Base-by-base conservation (phyloP, 2,113 vertebrate genomes). In the Pteropus alecto region DNA sequence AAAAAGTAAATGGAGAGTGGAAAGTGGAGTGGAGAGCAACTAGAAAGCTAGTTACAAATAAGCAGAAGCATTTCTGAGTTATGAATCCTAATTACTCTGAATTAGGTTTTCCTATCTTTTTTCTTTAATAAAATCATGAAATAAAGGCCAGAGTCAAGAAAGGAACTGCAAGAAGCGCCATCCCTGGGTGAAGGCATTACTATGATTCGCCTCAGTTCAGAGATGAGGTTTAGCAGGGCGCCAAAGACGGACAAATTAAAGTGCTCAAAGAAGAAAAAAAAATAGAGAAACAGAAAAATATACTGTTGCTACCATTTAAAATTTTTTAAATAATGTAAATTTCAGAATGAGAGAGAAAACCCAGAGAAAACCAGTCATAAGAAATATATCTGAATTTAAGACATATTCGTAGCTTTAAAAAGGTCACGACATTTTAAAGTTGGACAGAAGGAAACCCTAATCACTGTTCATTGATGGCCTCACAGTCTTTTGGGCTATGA, bases 41-140 rank as follows among this genome's bases (percentile, higher is more conserved):
- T 70, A 67, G 38, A 84, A 89, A 77, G 33, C 56, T 65, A 78
- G 35, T 93, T 92, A 92, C 35, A 85, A 84, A 79, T 0, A 26
- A 30, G 33, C 24, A 87, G 87, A 73, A 85, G 56, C 8, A 68
- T 74, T 95, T 85, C 22, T 14, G 26, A 90, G 87, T 78, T 65
- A 46, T 51, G 95, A 95, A 96, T 92, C 58, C 79, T 28, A 95
- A 81, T 77, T 95, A 28, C 67, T 88, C 86, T 82, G 61, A 91
- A 91, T 81, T 56, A 74, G 68, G 46, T 8, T 85, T 87, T 95
- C 61, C 61, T 93, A 48, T 78, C 5, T 43, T 78, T 86, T 76
- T 89, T 54, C 82, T 76, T 91, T 86, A 92, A 13, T 93, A 46
- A 91, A 84, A 63, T 56, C 41, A 90, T 41, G 61, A 74, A 84